Conservation (phyloP, 2,797 vertebrate species). For the Lutjanus campechanus region DNA sequence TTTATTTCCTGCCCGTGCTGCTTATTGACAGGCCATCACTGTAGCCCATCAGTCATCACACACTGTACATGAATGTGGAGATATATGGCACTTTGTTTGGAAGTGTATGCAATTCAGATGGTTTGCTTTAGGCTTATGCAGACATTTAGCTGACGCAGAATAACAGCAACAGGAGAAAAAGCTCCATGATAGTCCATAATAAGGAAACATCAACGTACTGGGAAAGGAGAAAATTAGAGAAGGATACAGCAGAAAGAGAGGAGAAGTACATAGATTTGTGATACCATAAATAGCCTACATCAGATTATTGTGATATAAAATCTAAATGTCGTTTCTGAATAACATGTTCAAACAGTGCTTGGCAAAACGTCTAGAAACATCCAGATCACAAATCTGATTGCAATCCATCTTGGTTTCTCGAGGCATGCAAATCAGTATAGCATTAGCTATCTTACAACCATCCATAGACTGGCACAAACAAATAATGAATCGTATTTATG, state of each 20-base stretch:
- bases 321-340: no score
- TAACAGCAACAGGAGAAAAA: not conserved
- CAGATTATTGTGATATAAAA: not conserved
- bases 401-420: not conserved
- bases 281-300: no score
- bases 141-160: not conserved
- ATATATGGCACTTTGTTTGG: conserved; percentile 65
- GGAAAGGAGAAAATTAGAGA: not conserved
- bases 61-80: conserved; percentile 65
- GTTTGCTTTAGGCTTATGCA: conserved; percentile 44
- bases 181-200: not conserved
- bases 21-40: conserved; percentile 85
- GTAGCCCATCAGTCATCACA: conserved; percentile 73
- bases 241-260: not conserved
- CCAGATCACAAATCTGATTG: no score
- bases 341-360: not conserved
- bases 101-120: conserved; percentile 51
- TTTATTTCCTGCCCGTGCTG: conserved; percentile 79
- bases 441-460: not conserved
- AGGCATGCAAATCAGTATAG: not conserved
- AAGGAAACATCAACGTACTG: not conserved
- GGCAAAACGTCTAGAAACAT: no score
- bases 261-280: not conserved
- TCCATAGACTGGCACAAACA: not conserved
- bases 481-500: not conserved